A percentile compares a stretch with the other conserved stretches of the same genome.
Conservation (phyloP, 2,113 vertebrate genomes). For the Psettodes erumei region DNA sequence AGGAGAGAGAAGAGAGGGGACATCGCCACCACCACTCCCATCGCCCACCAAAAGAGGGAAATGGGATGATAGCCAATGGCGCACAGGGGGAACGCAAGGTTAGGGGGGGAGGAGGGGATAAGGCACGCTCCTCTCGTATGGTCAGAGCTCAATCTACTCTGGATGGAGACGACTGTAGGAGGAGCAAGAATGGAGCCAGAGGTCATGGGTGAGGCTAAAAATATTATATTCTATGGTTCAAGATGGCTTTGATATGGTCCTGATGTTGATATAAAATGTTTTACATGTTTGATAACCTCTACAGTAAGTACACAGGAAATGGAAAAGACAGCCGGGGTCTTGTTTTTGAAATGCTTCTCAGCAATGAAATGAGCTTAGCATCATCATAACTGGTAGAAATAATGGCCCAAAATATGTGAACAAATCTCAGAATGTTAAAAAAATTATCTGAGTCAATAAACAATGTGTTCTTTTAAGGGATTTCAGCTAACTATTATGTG, state of each 20-base stretch:
- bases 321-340: background rate
- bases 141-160: conserved; percentile 79
- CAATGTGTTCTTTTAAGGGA: background rate
- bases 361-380: background rate
- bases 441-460: background rate
- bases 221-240: background rate
- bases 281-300: background rate
- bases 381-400: background rate
- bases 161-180: conserved; percentile 83
- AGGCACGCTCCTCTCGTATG: conserved; percentile 82
- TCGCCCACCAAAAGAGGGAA: conserved; percentile 84
- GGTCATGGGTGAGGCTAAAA: conserved; percentile 82
- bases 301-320: no score
- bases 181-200: conserved; percentile 76
- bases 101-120: conserved; percentile 65
- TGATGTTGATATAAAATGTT: background rate
- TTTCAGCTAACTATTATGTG: background rate
- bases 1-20: conserved; percentile 81
- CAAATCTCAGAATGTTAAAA: background rate
- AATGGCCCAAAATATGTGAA: background rate
- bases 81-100: conserved; percentile 80
- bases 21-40: conserved; percentile 87
- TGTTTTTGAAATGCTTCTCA: background rate
- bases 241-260: background rate
- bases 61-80: conserved; percentile 77